Base-by-base conservation (phyloP, 1,140 invertebrate genomes). In the Bombus superbus region DNA sequence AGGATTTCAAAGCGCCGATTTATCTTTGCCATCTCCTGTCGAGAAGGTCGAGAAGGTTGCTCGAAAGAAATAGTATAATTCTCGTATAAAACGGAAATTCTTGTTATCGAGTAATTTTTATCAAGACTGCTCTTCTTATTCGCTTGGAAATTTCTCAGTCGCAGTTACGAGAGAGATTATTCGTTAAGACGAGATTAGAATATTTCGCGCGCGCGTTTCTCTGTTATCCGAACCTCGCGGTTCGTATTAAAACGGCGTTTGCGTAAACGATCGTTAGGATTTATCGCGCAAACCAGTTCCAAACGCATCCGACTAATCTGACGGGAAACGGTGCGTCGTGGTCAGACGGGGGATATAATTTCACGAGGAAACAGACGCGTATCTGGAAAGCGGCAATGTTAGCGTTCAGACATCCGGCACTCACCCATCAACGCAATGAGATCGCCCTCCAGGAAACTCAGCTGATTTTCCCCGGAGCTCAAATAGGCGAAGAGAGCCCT, bases 401-500 rank as follows among this genome's bases (percentile, higher is more conserved):
- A 47, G 13, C 44, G 57, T 79, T 68, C 53, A 71, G 76, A n/a
- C 64, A 35, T 64, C 42, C 66, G 40, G 28, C 11, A 91, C 93
- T 94, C 90, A 93, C 98, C 98, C 87, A 99, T 97, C 86, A 99
- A 94, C 13, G 97, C 97, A 40, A 99, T 97, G 79, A 98, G 96
- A 94, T 99, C 98, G 87, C 98, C 98, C 95, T 99, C 98, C 81
- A 98, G 96, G 95, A 99, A 99, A 91, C 97, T 98, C 62, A 99
- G 96, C 95, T 99, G 98, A 95, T 98, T 98, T 90, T 99, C 98
- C 10, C 98, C 98, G 78, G 97, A 98, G 35, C 98, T 98, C 71
- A 98, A 96, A 95, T 99, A 99, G 68, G 98, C 98, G 91, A 99
- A 99, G 25, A 99, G 95, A 22, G 98, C 98, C 86, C 98, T 96